These are phyloP conservation scores for Coecobrya sp. DNA, from an alignment of 2,888 invertebrate species.

Conservation along the genomic window DNA sequence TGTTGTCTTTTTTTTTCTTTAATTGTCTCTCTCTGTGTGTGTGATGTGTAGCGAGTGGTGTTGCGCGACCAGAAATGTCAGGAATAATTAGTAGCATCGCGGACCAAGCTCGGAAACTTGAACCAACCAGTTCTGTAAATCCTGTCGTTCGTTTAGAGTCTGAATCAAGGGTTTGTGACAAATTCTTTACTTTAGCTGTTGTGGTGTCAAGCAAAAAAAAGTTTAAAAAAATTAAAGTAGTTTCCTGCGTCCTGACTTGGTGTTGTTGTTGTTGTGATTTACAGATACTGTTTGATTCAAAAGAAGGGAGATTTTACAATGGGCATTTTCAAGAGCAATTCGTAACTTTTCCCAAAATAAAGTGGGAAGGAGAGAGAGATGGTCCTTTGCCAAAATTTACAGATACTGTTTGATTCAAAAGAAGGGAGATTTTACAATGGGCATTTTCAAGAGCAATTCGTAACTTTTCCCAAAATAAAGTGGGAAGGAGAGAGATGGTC, in stretches of 20 bases:
- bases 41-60: constrained; percentile 81
- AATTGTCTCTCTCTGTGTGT: background rate
- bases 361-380: background rate
- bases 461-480: background rate
- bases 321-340: constrained; percentile 85
- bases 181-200: constrained; percentile 1
- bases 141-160: constrained; percentile 86
- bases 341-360: background rate
- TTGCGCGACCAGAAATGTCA: constrained; percentile 83
- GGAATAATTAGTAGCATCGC: constrained; percentile 86
- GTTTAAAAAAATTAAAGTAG: background rate
- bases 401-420: constrained; percentile 86
- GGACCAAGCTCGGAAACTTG: constrained; percentile 86
- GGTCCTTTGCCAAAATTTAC: constrained; percentile 64
- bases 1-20: too few species aligned
- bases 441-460: constrained; percentile 85
- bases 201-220: background rate
- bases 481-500: background rate
- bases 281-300: constrained; percentile 86
- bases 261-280: constrained; percentile 68
- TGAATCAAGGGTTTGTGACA: constrained; percentile 84
- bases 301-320: constrained; percentile 85
- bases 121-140: constrained; percentile 83
- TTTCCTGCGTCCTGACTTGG: background rate
- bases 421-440: constrained; percentile 85